Conservation (phyloP, 2,888 invertebrate species). For the Oxystoma pomonae region DNA sequence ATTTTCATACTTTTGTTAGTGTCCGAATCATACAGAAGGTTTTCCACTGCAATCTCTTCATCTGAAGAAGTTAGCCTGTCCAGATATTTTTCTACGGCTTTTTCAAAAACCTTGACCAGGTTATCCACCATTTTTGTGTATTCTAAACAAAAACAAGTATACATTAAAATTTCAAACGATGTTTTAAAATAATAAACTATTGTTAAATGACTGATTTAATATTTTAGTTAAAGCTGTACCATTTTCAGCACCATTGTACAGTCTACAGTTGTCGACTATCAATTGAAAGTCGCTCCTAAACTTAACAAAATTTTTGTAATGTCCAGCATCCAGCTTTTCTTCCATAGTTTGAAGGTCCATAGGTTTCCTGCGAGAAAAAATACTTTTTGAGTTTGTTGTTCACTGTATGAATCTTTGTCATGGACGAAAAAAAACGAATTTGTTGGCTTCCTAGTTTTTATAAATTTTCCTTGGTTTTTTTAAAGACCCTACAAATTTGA, state of each 20-base stretch:
- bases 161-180: constrained; percentile 8
- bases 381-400: too few species aligned
- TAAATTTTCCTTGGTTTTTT: too few species aligned
- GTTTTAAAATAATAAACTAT: too few species aligned
- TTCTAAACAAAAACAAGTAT: constrained; percentile 53
- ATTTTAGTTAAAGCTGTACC: too few species aligned
- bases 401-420: too few species aligned
- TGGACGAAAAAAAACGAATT: neutral
- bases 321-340: constrained; percentile 75
- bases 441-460: too few species aligned
- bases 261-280: constrained; percentile 87
- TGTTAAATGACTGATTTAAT: too few species aligned
- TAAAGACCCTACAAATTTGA: too few species aligned
- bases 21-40: constrained; percentile 50
- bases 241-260: constrained; percentile 91
- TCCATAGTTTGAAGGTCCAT: constrained; percentile 90
- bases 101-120: constrained; percentile 75
- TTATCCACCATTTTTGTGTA: constrained; percentile 87
- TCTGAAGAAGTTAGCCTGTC: constrained; percentile 78
- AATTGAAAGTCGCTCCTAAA: constrained; percentile 86
- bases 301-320: constrained; percentile 73
- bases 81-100: constrained; percentile 77
- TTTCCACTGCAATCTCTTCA: constrained; percentile 69
- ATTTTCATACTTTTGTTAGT: constrained; percentile 3
- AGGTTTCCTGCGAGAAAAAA: too few species aligned